A percentile compares a stretch with the other conserved stretches of the same genome.
These are phyloP conservation scores for Eudasyphora cyanicolor DNA, from an alignment of 2,888 invertebrate species.

Conservation along the genomic window DNA sequence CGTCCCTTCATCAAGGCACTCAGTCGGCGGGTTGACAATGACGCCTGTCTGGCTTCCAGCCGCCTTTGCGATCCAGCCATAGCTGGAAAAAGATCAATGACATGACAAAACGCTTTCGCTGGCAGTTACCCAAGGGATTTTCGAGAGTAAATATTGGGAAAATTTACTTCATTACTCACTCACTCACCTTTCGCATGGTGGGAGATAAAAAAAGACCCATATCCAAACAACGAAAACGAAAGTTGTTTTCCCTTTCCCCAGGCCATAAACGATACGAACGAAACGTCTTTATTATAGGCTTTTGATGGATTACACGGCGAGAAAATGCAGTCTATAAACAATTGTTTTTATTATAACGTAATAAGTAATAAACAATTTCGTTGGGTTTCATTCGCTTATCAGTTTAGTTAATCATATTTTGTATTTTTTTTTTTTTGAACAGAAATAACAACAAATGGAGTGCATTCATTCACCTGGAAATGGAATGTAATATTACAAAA, in stretches of 20 bases:
- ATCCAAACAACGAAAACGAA: neutral
- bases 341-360: neutral
- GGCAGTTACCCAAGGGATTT: conserved; percentile 9
- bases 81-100: conserved; percentile 49
- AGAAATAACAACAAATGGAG: neutral
- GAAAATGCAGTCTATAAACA: neutral
- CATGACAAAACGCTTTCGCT: conserved; percentile 23
- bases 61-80: neutral
- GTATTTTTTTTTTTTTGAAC: too few relatives aligned
- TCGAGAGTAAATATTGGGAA: neutral
- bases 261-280: neutral
- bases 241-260: neutral
- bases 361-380: neutral
- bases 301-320: conserved; percentile 6
- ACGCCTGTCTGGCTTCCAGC: neutral
- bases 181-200: neutral
- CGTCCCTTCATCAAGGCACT: neutral
- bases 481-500: neutral
- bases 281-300: neutral
- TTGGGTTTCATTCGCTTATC: conserved; percentile 1
- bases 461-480: neutral
- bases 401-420: conserved; percentile 26
- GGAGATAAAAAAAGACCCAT: too few relatives aligned
- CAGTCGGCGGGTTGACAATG: neutral
- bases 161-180: neutral